Percentiles rank a stretch among this genome's conserved stretches.
These are phyloP conservation scores for Alauda arvensis DNA, from an alignment of 2,797 vertebrate genomes.

Conservation along the genomic window DNA sequence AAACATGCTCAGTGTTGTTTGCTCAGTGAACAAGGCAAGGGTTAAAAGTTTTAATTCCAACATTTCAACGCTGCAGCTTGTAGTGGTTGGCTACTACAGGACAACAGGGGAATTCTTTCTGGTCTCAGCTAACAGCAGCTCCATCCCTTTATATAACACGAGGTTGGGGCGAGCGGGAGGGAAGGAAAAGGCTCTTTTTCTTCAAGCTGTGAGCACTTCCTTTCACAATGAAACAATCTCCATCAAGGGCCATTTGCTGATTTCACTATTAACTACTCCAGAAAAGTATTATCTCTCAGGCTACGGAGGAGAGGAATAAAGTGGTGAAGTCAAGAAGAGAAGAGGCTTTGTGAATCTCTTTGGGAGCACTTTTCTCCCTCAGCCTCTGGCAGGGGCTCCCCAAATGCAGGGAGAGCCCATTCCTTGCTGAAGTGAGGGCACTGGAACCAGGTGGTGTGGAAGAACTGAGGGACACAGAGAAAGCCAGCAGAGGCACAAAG, in stretches of 20 bases:
- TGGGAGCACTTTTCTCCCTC: background rate
- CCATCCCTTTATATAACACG: conserved; percentile 42
- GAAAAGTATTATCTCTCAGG: background rate
- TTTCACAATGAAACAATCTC: conserved; percentile 35
- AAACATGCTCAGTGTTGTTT: background rate
- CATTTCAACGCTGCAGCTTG: conserved; percentile 35
- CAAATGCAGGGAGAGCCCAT: accelerated
- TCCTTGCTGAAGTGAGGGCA: background rate
- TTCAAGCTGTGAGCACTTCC: conserved; percentile 45
- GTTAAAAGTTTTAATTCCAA: conserved; percentile 51
- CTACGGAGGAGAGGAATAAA: background rate
- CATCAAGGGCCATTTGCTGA: conserved; percentile 1
- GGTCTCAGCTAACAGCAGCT: conserved; percentile 57
- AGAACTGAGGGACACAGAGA: background rate
- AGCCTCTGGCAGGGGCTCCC: background rate
- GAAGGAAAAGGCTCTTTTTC: conserved; percentile 45
- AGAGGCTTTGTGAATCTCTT: background rate
- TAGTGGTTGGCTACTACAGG: conserved; percentile 52
- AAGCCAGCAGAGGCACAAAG: background rate
- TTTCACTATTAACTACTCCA: conserved; percentile 14
- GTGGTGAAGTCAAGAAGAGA: background rate
- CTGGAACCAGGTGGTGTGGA: background rate
- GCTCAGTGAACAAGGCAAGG: conserved; percentile 25
- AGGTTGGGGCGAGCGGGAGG: background rate
- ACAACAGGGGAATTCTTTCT: conserved; percentile 58